Base-by-base conservation (phyloP, 2,888 invertebrate species). In the Brachyptera risi region DNA sequence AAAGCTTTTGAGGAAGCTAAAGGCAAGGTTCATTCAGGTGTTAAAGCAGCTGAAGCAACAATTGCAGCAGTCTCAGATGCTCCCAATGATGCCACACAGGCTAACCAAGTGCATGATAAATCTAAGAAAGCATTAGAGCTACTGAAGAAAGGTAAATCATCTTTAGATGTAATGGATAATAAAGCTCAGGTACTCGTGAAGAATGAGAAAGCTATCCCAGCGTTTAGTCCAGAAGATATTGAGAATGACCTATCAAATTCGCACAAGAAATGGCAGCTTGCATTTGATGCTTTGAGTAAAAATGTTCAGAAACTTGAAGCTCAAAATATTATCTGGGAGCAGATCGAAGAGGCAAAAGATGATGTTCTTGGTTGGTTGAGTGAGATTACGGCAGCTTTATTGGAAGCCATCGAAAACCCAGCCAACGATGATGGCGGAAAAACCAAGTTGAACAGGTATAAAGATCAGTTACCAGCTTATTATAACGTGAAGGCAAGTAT, bases 261-360 rank as follows among this genome's bases (percentile, higher is more conserved):
- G 0, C 85, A 87, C 65, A 80, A 82, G 23, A 80, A 81, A 17
- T 90, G 88, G 84, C 87, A 88, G 63, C 83, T 84, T 66, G 79
- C 83, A 0, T 86, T 88, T 68, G 87, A 89, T 64, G 82, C 83
- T 51, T 81, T 90, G 2, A 80, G 87, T 4, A 88, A 87, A 67
- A 82, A 85, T 67, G 84, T 87, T 21, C 91, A 92, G 73, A 85
- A 86, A 58, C 83, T 89, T 56, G 96, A 96, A 75, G 90, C 92
- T 0, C 93, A 96, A 74, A 80, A 88, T 0, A 87, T 91, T n/a
- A 88, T 95, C 58, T 96, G 95, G 94, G 88, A 92, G 69, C 93
- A 95, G 73, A 88, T 96, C 35, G 90, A 92, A 68, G 90, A 91
- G 62, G 85, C 87, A 0, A 92, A 91, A 71, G 87, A 88, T 65